Percentiles rank a stretch among this genome's conserved stretches.
Evolutionary conservation across 37 sponge, comb jelly and placozoan genomes (phyloP).

Genomic region (Beroe ovata): DNA sequence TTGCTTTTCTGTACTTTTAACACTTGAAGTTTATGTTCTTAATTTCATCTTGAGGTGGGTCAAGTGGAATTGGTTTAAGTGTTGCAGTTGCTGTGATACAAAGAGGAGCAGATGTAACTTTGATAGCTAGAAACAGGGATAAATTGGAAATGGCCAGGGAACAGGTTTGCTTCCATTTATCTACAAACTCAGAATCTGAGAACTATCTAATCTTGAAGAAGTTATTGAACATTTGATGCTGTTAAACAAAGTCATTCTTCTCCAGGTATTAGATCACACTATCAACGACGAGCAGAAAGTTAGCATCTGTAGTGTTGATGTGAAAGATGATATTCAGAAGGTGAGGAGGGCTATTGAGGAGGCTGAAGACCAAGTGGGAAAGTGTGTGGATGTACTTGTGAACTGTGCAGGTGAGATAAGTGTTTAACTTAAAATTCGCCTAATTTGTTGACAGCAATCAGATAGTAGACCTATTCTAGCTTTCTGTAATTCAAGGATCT

Average conservation of each 20-base stretch:
- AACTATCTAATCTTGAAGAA: too few species aligned
- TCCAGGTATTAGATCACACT: slow-evolving; percentile 62
- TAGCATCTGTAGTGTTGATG: slow-evolving; percentile 32
- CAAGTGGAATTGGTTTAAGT: slow-evolving; percentile 62
- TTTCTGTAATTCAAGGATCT: too few species aligned
- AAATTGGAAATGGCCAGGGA: slow-evolving; percentile 58
- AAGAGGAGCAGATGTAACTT: slow-evolving; percentile 30
- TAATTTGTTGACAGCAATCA: too few species aligned
- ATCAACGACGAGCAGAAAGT: slow-evolving; percentile 15
- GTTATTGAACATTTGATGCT: too few species aligned
- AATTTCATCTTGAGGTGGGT: slow-evolving; percentile 27
- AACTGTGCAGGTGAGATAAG: slow-evolving; percentile 95
- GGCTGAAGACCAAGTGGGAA: slow-evolving; percentile 46
- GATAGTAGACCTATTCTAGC: too few species aligned
- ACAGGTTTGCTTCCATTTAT: too few species aligned
- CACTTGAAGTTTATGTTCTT: too few species aligned
- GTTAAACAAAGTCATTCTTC: too few species aligned
- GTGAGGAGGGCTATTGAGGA: neutral
- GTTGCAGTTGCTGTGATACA: slow-evolving; percentile 53
- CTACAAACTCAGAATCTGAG: too few species aligned
- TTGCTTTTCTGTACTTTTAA: too few species aligned
- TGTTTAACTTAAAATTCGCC: too few species aligned
- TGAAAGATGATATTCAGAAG: slow-evolving; percentile 11
- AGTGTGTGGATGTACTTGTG: slow-evolving; percentile 81
- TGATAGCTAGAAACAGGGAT: slow-evolving; percentile 45